Evolutionary conservation across 2,113 vertebrate genomes (phyloP).

Genomic region (Lamprologus ornatipinnis): DNA sequence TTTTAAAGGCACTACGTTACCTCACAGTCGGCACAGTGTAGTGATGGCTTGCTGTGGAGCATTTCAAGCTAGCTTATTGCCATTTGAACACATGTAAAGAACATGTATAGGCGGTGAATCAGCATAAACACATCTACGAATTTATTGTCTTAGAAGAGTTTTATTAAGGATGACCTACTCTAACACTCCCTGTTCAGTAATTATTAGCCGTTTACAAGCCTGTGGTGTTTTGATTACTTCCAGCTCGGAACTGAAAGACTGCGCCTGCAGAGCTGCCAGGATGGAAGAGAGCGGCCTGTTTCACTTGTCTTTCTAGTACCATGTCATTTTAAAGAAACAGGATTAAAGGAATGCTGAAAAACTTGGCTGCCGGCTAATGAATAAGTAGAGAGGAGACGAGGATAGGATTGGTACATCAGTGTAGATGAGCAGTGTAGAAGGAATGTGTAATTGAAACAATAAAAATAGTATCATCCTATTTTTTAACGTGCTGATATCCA

Average conservation of each 20-base stretch:
- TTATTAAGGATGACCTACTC: neutral
- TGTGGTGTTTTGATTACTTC: neutral
- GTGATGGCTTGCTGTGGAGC: neutral
- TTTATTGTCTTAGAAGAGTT: neutral
- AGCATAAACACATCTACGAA: neutral
- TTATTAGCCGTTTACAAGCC: neutral
- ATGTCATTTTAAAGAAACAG: neutral
- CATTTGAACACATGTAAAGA: neutral
- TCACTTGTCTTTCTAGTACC: neutral
- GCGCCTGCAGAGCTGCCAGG: neutral
- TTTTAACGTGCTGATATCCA: neutral
- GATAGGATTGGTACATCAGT: neutral
- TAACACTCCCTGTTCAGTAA: neutral
- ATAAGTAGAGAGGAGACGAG: neutral
- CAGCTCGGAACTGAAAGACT: neutral
- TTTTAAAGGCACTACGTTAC: neutral
- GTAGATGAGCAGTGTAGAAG: too few relatives aligned
- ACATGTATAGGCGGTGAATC: neutral
- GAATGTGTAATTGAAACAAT: neutral
- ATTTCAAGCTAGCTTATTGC: neutral
- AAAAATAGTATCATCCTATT: neutral
- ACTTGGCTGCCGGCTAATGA: neutral
- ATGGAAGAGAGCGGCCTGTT: neutral
- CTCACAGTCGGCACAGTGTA: neutral
- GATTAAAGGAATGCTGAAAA: neutral